phyloP scores from a whole-genome alignment of 2,888 invertebrate species.

The Aporophyla nigra region DNA sequence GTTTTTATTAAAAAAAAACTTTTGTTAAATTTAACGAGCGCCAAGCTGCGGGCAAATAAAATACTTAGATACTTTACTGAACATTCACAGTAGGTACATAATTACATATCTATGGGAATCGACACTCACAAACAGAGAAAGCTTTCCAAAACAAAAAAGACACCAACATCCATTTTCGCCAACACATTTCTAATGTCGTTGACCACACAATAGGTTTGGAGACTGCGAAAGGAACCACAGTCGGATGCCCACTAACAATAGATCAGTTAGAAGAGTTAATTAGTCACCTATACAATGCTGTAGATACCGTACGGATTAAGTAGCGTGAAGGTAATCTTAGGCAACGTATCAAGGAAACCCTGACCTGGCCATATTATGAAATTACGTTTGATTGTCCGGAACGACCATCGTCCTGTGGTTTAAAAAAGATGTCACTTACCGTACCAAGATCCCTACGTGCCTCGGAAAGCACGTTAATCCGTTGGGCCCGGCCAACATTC shows the following conservation, averaged over 20 bases:
- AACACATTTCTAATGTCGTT: constrained; percentile 53
- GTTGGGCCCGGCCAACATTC: no score
- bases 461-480: no score
- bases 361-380: constrained; percentile 17
- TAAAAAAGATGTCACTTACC: background rate
- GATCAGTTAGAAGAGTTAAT: constrained; percentile 63
- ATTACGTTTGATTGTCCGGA: background rate
- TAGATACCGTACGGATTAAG: constrained; percentile 57
- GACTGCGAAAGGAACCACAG: constrained; percentile 62
- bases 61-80: background rate
- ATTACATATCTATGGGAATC: background rate
- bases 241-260: constrained; percentile 62
- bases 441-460: no score
- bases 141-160: constrained; percentile 12
- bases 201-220: constrained; percentile 61
- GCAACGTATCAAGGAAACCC: constrained; percentile 30
- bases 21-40: no score
- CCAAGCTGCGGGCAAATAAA: background rate
- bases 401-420: background rate
- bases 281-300: constrained; percentile 60
- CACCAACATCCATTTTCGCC: constrained; percentile 20
- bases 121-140: constrained; percentile 22
- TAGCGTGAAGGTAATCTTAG: constrained; percentile 59
- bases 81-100: no score
- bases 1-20: no score